Percentiles rank a stretch among this genome's conserved stretches.
phyloP scores from a whole-genome alignment of 2,113 vertebrate genomes.

The Vombatus ursinus region DNA sequence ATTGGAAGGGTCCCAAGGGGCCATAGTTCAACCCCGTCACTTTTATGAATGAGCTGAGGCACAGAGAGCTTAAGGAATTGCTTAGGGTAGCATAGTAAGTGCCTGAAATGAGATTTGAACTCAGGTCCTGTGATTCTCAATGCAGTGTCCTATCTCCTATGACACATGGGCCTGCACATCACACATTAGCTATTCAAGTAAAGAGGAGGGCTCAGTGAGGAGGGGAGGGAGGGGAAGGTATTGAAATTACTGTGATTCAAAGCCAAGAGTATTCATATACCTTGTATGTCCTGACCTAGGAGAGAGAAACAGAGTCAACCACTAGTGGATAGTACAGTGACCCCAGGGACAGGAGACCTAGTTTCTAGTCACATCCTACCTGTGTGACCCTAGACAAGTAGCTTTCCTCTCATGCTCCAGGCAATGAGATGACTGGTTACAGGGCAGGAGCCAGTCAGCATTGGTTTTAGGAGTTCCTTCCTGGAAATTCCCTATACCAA shows the following conservation, averaged over 20 bases:
- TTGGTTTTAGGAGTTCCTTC: neutral
- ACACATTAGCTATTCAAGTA: no score
- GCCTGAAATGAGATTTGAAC: neutral
- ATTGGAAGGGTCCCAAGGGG: neutral
- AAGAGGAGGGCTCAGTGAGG: neutral
- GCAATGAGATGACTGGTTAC: neutral
- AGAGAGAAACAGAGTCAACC: neutral
- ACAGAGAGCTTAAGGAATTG: neutral
- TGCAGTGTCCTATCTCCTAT: neutral
- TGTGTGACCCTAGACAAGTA: neutral
- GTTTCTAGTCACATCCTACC: neutral
- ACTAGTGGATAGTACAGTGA: neutral
- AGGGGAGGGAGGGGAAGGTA: neutral
- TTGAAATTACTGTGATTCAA: neutral
- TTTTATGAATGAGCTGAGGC: neutral
- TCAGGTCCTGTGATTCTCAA: neutral
- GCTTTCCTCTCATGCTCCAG: neutral
- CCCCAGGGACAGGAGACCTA: neutral
- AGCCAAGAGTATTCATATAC: neutral
- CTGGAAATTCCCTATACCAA: neutral
- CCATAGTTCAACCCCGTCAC: neutral
- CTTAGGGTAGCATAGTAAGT: neutral
- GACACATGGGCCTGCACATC: neutral
- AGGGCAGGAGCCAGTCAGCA: neutral
- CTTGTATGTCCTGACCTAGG: neutral